Percentiles rank a stretch among this genome's conserved stretches.
Conservation (phyloP, 1,140 invertebrate genomes). For the Oncopeltus fasciatus region DNA sequence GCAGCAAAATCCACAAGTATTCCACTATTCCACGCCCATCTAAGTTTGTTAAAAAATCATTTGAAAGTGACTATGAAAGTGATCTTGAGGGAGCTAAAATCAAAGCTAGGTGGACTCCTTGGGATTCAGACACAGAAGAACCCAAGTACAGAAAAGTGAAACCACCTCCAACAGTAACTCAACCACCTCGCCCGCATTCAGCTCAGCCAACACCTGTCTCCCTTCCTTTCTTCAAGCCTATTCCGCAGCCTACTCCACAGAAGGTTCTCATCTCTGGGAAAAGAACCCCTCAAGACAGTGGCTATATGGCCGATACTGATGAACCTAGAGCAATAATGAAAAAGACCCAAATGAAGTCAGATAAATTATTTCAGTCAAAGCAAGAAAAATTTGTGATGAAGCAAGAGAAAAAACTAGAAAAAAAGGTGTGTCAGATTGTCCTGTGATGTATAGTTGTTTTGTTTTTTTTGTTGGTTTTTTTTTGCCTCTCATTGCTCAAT, state of each 20-base stretch:
- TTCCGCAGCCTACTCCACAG: slow-evolving; percentile 16
- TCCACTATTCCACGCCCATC: slow-evolving; percentile 39
- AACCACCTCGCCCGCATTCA: slow-evolving; percentile 34
- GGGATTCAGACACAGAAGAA: slow-evolving; percentile 49
- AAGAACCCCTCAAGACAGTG: slow-evolving; percentile 35
- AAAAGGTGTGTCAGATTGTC: slow-evolving; percentile 15
- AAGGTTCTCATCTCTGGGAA: slow-evolving; percentile 34
- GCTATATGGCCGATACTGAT: slow-evolving; percentile 58
- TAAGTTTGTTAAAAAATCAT: slow-evolving; percentile 43
- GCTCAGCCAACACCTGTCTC: slow-evolving; percentile 34
- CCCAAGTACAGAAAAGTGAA: slow-evolving; percentile 38
- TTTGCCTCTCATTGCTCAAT: no score
- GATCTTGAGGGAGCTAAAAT: slow-evolving; percentile 41
- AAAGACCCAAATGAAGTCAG: background rate
- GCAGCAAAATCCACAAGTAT: slow-evolving; percentile 26
- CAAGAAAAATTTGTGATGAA: slow-evolving; percentile 3
- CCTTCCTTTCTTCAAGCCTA: slow-evolving; percentile 34
- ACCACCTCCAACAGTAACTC: slow-evolving; percentile 31
- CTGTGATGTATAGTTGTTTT: background rate
- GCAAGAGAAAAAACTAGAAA: slow-evolving; percentile 26
- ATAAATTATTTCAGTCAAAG: background rate
- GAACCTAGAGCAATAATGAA: slow-evolving; percentile 34
- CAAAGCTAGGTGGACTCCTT: slow-evolving; percentile 43
- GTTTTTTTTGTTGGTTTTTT: no score
- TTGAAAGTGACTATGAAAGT: slow-evolving; percentile 59